Evolutionary conservation across 2,113 vertebrate species (phyloP).

Genomic region (Rhinogobius similis): DNA sequence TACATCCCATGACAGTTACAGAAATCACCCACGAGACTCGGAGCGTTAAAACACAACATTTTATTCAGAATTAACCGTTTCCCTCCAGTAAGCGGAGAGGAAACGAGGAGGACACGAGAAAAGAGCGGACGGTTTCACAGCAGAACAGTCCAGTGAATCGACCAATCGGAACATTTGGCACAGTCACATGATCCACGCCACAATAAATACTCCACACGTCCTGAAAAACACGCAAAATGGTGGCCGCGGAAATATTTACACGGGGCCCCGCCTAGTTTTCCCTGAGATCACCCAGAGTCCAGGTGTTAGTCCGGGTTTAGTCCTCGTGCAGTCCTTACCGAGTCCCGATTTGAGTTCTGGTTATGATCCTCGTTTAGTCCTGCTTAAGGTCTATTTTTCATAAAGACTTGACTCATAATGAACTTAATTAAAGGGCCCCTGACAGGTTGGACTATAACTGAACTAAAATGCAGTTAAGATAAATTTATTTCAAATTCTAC

Average conservation of each 20-base stretch:
- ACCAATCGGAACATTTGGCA: conserved; percentile 9
- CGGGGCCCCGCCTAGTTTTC: not conserved
- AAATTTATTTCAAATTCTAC: too few species aligned
- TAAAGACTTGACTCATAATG: too few species aligned
- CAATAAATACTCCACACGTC: not conserved
- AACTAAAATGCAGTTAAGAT: too few species aligned
- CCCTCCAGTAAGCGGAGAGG: not conserved
- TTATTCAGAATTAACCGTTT: not conserved
- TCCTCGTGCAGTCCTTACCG: not conserved
- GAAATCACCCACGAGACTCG: not conserved
- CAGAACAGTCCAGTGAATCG: not conserved
- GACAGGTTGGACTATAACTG: too few species aligned
- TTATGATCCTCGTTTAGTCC: too few species aligned
- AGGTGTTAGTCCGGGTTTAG: not conserved
- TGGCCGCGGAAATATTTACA: not conserved
- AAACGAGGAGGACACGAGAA: too few species aligned
- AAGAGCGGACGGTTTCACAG: not conserved
- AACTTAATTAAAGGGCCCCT: too few species aligned
- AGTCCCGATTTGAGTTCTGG: not conserved
- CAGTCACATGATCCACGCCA: not conserved
- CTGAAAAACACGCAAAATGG: conserved; percentile 1
- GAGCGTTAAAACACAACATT: not conserved
- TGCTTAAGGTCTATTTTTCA: too few species aligned
- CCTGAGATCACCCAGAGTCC: conserved; percentile 7
- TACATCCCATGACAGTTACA: too few species aligned